Evolutionary conservation across 1,140 invertebrate genomes (phyloP), one percentile per base, ranked within the genome.

Genomic region (Bradynema listronoti): DNA sequence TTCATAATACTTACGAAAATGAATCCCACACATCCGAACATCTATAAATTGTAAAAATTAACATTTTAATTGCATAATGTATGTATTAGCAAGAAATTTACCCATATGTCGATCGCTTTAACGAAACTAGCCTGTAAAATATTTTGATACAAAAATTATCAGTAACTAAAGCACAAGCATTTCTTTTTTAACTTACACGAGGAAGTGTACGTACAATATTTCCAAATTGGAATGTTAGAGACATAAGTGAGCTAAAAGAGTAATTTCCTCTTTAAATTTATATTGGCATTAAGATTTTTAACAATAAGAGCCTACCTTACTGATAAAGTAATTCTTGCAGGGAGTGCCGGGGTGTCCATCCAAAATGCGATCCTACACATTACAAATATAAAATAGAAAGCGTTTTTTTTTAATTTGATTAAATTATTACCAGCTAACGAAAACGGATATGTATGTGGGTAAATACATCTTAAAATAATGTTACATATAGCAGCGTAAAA

Each of bases 151-250:
- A 46, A 46, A 16, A 55, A 11, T 57, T n/a, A n/a, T n/a, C n/a
- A n/a, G n/a, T n/a, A n/a, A n/a, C n/a, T n/a, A n/a, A n/a, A n/a
- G n/a, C n/a, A n/a, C n/a, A n/a, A n/a, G n/a, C n/a, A n/a, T n/a
- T n/a, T n/a, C n/a, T n/a, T n/a, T n/a, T n/a, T 14, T 19, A 25
- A 4, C 46, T 61, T 58, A 60, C 68, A 52, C 66, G 72, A 16
- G 75, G 73, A 34, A 78, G 51, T 29, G 60, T 65, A 32, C 71
- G 46, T n/a, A 78, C 73, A 52, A 76, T 78, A 36, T 68, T 78
- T 2, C 73, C 73, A 59, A 77, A 78, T 58, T 76, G 73, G 61
- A 76, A 76, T 2, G 73, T 76, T 2, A 76, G 57, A n/a, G 73
- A 68, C 73, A 75, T 75, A 5, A 75, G 49, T 1, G 74, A 74